Conservation (phyloP, 2,888 invertebrate species). For the Agrotis puta region DNA sequence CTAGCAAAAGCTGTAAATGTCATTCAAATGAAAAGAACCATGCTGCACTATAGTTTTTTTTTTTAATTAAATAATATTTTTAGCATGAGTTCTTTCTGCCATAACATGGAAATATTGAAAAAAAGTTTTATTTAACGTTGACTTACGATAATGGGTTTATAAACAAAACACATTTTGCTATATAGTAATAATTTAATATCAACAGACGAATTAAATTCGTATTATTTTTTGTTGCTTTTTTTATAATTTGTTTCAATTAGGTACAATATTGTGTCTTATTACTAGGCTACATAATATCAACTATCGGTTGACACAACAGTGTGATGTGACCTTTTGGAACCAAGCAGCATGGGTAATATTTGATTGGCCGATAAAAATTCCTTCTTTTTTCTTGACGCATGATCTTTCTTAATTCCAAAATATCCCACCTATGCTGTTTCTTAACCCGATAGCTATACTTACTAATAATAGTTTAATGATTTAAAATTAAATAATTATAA, state of each 20-base stretch:
- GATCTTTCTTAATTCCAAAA: conserved; percentile 4
- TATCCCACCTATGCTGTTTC: not conserved
- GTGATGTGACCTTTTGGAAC: conserved; percentile 25
- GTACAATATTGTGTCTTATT: conserved; percentile 60
- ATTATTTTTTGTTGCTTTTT: conserved; percentile 68
- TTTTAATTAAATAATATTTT: too few relatives aligned
- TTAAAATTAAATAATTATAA: conserved; percentile 34
- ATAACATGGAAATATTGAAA: not conserved
- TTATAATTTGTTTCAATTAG: conserved; percentile 56
- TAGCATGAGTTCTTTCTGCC: too few relatives aligned
- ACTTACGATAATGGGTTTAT: not conserved
- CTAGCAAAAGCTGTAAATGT: too few relatives aligned
- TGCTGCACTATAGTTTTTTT: too few relatives aligned
- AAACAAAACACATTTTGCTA: conserved; percentile 64
- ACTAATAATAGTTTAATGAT: conserved; percentile 36
- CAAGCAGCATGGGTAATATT: not conserved
- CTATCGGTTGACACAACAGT: conserved; percentile 9
- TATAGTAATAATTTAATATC: conserved; percentile 81
- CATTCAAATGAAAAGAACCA: too few relatives aligned
- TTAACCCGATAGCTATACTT: conserved; percentile 22
- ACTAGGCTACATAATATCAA: conserved; percentile 41
- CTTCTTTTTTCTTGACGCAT: not conserved
- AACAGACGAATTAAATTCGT: conserved; percentile 86
- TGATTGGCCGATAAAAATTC: not conserved
- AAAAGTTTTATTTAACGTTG: not conserved